A percentile compares a stretch with the other conserved stretches of the same genome.
These are phyloP conservation scores for Pseudomyrmex concolor DNA, from an alignment of 1,140 invertebrate species.

Conservation along the genomic window DNA sequence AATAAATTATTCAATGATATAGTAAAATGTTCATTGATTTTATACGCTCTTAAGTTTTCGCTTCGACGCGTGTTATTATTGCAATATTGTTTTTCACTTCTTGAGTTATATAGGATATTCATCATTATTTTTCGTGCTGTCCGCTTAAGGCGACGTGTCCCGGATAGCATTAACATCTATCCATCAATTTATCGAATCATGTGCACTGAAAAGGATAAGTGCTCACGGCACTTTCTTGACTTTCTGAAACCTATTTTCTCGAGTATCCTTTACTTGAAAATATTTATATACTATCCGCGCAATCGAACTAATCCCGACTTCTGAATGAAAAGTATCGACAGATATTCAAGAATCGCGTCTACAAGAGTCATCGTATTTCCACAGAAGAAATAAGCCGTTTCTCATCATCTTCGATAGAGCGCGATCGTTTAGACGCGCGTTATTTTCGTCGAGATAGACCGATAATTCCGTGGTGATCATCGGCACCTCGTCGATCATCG, in stretches of 20 bases:
- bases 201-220: constrained; percentile 9
- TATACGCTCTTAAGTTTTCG: not conserved
- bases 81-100: constrained; percentile 20
- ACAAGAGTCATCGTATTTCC: constrained; percentile 35
- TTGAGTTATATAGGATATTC: constrained; percentile 9
- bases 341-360: constrained; percentile 10
- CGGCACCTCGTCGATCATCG: constrained; percentile 49
- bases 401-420: constrained; percentile 33
- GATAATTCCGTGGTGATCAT: constrained; percentile 56
- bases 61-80: not conserved
- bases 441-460: constrained; percentile 43
- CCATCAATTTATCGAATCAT: constrained; percentile 32
- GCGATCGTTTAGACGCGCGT: constrained; percentile 29
- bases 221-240: constrained; percentile 16
- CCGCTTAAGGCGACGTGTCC: constrained; percentile 47
- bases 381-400: constrained; percentile 13
- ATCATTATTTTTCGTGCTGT: constrained; percentile 41
- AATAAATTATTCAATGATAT: constrained; percentile 7
- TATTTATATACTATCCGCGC: not conserved
- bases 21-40: constrained; percentile 1
- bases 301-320: constrained; percentile 39
- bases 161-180: constrained; percentile 55
- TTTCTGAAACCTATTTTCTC: constrained; percentile 29
- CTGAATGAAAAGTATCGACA: constrained; percentile 14
- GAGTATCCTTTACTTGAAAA: not conserved